Evolutionary conservation across 2,888 invertebrate species (phyloP), one percentile per base, ranked within the genome.

Genomic region (Nudaria mundana): DNA sequence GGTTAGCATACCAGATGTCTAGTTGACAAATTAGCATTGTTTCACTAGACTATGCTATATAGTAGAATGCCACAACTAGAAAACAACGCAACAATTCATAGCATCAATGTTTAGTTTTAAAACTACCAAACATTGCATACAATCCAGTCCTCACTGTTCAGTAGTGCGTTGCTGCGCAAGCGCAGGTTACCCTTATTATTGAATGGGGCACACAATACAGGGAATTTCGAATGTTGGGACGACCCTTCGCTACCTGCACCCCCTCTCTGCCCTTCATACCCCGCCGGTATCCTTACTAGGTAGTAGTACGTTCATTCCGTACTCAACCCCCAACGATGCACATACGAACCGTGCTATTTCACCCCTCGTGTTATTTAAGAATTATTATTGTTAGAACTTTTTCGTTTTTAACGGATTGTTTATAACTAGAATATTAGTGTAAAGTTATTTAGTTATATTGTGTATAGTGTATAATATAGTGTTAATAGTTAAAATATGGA

Each of bases 181-280:
- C 65, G 67, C 66, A 62, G 65, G 63, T 64, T 65, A 56, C 58
- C 58, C 52, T 66, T 67, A 66, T 56, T 71, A 64, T 69, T 70
- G 56, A 70, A 70, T 63, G 57, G 52, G 46, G 48, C 50, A 39
- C 40, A 64, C 65, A 70, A 69, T 79, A 78, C 74, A 57, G 62
- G 63, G 80, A 80, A 79, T 76, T 34, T 77, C 55, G 63, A 72
- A 72, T 69, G 56, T 63, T 59, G 52, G 48, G 54, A 55, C 63
- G 69, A 67, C 73, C 81, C 78, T 68, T 60, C 52, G 66, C 79
- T 85, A 84, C 83, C 84, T 83, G 82, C 30, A 20, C 50, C 48
- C 61, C 55, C 20, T 46, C 52, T 20, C 38, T 16, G 15, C 16
- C 42, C 12, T 5, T 14, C 12, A 10, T 22, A 4, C 31, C 40